Evolutionary conservation across 2,888 invertebrate genomes (phyloP), one percentile per base, ranked within the genome.

Genomic region (Drosophila affinis): DNA sequence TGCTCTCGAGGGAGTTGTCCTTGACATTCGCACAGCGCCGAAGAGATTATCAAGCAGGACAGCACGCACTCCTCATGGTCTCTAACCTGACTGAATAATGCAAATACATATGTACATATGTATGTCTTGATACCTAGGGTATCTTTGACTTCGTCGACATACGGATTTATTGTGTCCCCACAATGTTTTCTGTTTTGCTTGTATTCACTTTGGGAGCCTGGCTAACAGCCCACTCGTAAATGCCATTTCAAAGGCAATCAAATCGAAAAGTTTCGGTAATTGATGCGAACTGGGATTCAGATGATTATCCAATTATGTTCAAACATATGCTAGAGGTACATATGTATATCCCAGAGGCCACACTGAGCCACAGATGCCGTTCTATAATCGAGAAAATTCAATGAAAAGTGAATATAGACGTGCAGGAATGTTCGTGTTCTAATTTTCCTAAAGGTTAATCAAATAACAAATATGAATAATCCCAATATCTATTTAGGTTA

Each of bases 1-100:
- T 29, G 56, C 60, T 55, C 62, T 58, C 73, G 34, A 44, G 86
- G 88, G 88, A 81, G 48, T 71, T 70, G 69, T 32, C 62, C 67
- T 56, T 56, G 61, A 52, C 55, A 69, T 55, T 47, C 44, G 45
- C 47, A 48, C 45, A 21, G 44, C 46, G 54, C 60, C 39, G 18
- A 52, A 34, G 55, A 45, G 48, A 48, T 46, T 62, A 17, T 27
- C 10, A 54, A 12, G 34, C 47, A 5, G 48, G 27, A 18, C 32
- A 34, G 18, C 14, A n/a, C 39, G 14, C 3, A 14, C 3, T 2
- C 39, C 14, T 7, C 39, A 6, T 2, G 39, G 34, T 39, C 34
- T 12, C 14, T 14, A 14, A 12, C 39, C 14, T 39, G 14, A 12
- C 39, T 39, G 14, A 6, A 14, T 34, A 12, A 12, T 12, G 27